Evolutionary conservation across 1,140 invertebrate genomes (phyloP).

Genomic region (Maconellicoccus hirsutus): DNA sequence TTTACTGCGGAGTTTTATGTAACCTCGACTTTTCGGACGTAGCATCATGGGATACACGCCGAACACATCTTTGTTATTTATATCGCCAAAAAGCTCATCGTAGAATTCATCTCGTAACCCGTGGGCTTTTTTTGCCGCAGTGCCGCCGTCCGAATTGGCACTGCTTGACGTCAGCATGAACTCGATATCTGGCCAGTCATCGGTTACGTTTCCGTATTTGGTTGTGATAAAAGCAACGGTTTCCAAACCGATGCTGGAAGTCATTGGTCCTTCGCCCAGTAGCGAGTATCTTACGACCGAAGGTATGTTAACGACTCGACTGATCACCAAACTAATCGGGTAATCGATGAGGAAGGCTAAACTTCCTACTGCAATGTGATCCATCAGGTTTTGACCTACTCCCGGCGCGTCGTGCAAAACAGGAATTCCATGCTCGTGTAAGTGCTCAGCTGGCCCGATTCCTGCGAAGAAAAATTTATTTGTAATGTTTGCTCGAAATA

Average conservation of each 20-base stretch:
- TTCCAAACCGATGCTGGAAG: slow-evolving; percentile 68
- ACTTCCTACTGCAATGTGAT: slow-evolving; percentile 69
- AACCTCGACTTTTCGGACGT: slow-evolving; percentile 70
- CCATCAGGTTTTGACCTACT: slow-evolving; percentile 70
- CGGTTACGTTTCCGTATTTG: slow-evolving; percentile 66
- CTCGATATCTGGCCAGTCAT: slow-evolving; percentile 83
- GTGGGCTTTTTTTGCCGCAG: slow-evolving; percentile 57
- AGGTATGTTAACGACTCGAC: slow-evolving; percentile 61
- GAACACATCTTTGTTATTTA: slow-evolving; percentile 60
- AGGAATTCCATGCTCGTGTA: slow-evolving; percentile 46
- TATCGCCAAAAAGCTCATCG: slow-evolving; percentile 52
- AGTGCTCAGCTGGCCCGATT: slow-evolving; percentile 57
- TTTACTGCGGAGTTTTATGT: slow-evolving; percentile 56
- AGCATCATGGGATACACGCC: slow-evolving; percentile 77
- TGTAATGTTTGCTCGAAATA: too few relatives aligned
- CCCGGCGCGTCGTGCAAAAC: slow-evolving; percentile 49
- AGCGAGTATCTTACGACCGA: slow-evolving; percentile 62
- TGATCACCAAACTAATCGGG: slow-evolving; percentile 60
- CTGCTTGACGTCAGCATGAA: slow-evolving; percentile 77
- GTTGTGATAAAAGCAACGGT: slow-evolving; percentile 74
- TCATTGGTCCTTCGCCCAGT: slow-evolving; percentile 65
- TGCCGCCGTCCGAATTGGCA: slow-evolving; percentile 59
- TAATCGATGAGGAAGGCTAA: slow-evolving; percentile 68
- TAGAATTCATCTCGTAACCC: slow-evolving; percentile 68
- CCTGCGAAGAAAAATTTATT: slow-evolving; percentile 33